phyloP scores from a whole-genome alignment of 2,888 invertebrate species.

The Scrobipalpa atriplicella region DNA sequence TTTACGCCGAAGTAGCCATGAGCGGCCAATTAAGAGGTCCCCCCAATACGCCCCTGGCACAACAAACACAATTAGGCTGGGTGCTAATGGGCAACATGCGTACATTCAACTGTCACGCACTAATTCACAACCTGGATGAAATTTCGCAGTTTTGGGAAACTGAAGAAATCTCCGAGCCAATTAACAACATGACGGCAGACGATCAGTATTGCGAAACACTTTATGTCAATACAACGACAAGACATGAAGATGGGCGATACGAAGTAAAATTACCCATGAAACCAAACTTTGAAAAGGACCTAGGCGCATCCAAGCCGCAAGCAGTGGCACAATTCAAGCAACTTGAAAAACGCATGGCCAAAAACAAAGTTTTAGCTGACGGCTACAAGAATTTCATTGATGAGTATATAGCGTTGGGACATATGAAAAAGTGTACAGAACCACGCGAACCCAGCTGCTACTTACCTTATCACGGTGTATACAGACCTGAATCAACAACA shows the following conservation, averaged over 20 bases:
- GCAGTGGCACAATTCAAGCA: slow-evolving; percentile 26
- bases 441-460: not conserved
- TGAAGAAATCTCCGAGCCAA: not conserved
- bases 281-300: slow-evolving; percentile 1
- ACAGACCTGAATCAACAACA: not conserved
- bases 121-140: not conserved
- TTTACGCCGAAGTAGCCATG: not conserved
- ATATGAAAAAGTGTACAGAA: not conserved
- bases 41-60: not conserved
- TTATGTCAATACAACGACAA: not conserved
- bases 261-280: slow-evolving; percentile 22
- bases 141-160: not conserved
- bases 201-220: no score
- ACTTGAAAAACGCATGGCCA: slow-evolving; percentile 13
- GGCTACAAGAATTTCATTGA: slow-evolving; percentile 19
- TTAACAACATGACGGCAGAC: not conserved
- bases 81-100: not conserved
- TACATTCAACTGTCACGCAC: not conserved
- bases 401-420: not conserved
- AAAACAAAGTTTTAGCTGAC: not conserved
- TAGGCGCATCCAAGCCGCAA: slow-evolving; percentile 19
- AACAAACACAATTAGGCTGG: not conserved
- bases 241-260: not conserved
- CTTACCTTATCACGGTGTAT: not conserved
- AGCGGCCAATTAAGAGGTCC: not conserved